Base-by-base conservation (phyloP, 2,113 vertebrate species). In the Peromyscus leucopus region DNA sequence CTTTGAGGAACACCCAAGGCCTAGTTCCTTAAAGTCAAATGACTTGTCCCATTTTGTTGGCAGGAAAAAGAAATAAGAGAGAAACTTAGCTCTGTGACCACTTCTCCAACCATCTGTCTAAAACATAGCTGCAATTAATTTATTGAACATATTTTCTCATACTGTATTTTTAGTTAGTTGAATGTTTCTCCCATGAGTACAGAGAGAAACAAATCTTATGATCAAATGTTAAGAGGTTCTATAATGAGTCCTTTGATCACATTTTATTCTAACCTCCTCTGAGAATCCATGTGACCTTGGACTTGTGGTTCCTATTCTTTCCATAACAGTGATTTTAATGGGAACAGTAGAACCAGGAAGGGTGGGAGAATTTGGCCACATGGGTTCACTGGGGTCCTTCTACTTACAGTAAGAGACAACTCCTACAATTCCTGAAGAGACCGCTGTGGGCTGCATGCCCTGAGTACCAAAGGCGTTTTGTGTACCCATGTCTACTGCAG, bases 61-160 rank as follows among this genome's bases (percentile, higher is more conserved):
- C 80, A 96, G 48, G 51, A 21, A 94, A 80, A 94, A 46, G 55
- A 31, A 75, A 36, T 0, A 59, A 92, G 17, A 67, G 7, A 42
- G 72, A 95, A 63, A 74, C n/a, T 84, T 97, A 75, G 83, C 92
- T 93, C 83, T 0, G 0, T 42, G 69, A 82, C 91, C 94, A 84
- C 89, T 92, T 69, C 91, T 67, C 94, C 9, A 71, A 92, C 82
- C 36, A 89, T 90, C 89, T 96, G 6, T 90, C 92, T 74, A 69
- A 90, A 98, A 93, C 48, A 95, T 71, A 97, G 90, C 46, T 59
- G 36, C 3, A 28, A 90, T 92, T 89, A 87, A 72, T 57, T 87
- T 79, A 83, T 24, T 74, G 31, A 89, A 84, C 36, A 79, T 84
- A 89, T 65, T 89, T 78, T 67, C 7, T 59, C 17, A 69, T 33